Evolutionary conservation across 2,888 invertebrate genomes (phyloP).

Genomic region (Chelonus formosanus): DNA sequence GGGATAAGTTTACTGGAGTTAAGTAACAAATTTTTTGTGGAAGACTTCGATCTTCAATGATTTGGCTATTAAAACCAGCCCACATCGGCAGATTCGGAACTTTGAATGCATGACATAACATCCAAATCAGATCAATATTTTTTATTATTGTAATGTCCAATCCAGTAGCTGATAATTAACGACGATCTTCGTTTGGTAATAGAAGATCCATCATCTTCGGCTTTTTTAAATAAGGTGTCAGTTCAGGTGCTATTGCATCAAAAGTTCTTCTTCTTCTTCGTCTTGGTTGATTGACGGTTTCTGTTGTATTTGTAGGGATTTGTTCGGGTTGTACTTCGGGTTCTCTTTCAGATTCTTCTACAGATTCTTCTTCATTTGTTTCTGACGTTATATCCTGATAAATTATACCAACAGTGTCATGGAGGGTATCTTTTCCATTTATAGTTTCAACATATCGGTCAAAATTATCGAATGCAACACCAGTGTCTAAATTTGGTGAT

Average conservation of each 20-base stretch:
- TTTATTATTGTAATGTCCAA: background rate
- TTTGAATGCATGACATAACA: conserved; percentile 45
- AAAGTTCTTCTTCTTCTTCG: conserved; percentile 33
- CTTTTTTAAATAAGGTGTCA: conserved; percentile 18
- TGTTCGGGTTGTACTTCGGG: no score
- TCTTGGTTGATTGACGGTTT: no score
- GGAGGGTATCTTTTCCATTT: conserved; percentile 43
- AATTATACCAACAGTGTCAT: conserved; percentile 39
- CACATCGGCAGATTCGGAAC: conserved; percentile 52
- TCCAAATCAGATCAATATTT: conserved; percentile 35
- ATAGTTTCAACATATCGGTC: conserved; percentile 45
- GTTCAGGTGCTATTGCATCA: conserved; percentile 26
- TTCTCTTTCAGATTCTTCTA: no score
- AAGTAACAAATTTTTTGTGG: conserved; percentile 49
- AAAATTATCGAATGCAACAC: conserved; percentile 43
- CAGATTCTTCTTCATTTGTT: no score
- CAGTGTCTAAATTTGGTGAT: conserved; percentile 32
- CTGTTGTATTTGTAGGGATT: no score
- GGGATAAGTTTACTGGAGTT: conserved; percentile 51
- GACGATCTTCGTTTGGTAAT: conserved; percentile 1
- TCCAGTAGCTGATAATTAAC: no score
- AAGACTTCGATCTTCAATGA: conserved; percentile 41
- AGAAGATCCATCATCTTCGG: conserved; percentile 17
- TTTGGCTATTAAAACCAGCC: conserved; percentile 50
- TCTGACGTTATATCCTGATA: background rate